phyloP scores from a whole-genome alignment of 2,888 invertebrate genomes.

The Myathropa florea region DNA sequence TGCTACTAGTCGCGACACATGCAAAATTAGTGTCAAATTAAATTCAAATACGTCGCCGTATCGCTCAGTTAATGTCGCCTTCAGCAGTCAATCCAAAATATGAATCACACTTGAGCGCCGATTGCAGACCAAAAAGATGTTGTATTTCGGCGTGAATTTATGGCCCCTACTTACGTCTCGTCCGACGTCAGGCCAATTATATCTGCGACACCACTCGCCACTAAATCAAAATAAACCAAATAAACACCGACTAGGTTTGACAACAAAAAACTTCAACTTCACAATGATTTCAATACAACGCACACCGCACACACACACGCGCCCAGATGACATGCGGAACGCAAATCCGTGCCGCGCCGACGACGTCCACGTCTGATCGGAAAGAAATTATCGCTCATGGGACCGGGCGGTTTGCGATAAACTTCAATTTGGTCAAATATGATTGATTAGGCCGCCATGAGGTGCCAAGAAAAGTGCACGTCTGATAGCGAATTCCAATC shows the following conservation, averaged over 20 bases:
- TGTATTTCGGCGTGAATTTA: background rate
- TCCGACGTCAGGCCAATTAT: conserved; percentile 10
- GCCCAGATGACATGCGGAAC: background rate
- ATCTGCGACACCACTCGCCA: background rate
- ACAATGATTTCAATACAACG: conserved; percentile 3
- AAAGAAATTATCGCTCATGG: conserved; percentile 4
- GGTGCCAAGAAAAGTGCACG: background rate
- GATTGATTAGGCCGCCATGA: conserved; percentile 17
- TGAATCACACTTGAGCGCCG: background rate
- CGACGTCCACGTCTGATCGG: background rate
- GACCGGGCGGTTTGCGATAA: background rate
- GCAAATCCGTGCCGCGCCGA: background rate
- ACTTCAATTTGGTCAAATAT: conserved; percentile 7
- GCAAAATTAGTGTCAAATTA: conserved; percentile 9
- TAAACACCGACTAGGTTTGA: background rate
- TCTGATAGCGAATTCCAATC: background rate
- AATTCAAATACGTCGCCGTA: conserved; percentile 1
- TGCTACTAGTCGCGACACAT: conserved; percentile 23
- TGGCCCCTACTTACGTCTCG: background rate
- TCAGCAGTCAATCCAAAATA: background rate
- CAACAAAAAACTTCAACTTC: conserved; percentile 2
- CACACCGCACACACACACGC: background rate
- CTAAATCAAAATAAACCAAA: conserved; percentile 3
- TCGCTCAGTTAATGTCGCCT: background rate
- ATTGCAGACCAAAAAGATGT: background rate